Evolutionary conservation across 2,797 vertebrate genomes (phyloP).

Genomic region (Phrynocephalus forsythii): DNA sequence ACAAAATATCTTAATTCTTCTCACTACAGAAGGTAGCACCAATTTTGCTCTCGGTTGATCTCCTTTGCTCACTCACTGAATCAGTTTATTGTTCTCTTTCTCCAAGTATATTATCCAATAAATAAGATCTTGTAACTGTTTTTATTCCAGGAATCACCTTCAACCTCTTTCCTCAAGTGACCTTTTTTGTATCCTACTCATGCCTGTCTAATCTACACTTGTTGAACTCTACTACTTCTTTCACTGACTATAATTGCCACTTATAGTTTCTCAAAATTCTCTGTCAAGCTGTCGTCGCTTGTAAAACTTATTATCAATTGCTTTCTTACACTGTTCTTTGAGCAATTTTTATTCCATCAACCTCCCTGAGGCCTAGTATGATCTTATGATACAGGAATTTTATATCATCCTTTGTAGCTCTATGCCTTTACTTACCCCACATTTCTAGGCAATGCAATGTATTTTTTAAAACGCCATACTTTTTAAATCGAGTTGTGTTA

Average conservation of each 20-base stretch:
- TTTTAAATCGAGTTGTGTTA: neutral
- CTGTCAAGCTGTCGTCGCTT: neutral
- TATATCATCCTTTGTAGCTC: neutral
- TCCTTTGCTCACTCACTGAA: neutral
- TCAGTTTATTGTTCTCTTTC: conserved; percentile 12
- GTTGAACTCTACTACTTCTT: neutral
- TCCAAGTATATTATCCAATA: neutral
- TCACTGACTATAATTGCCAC: conserved; percentile 2
- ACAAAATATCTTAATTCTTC: neutral
- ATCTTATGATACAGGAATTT: conserved; percentile 9
- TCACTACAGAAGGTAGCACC: neutral
- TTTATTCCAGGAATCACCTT: neutral
- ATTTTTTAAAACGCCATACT: neutral
- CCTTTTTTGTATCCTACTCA: neutral
- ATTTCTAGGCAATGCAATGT: neutral
- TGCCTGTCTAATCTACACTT: neutral
- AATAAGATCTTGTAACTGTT: conserved; percentile 12
- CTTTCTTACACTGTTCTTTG: conserved; percentile 6
- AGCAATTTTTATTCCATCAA: neutral
- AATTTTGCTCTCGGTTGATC: neutral
- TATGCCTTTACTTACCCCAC: neutral
- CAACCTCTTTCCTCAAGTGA: neutral
- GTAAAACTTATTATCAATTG: conserved; percentile 22
- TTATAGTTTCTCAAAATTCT: neutral
- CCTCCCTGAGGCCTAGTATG: neutral